Conservation (phyloP, 37 sponge, comb jelly and placozoan species). For the Aplysina aerophoba region DNA sequence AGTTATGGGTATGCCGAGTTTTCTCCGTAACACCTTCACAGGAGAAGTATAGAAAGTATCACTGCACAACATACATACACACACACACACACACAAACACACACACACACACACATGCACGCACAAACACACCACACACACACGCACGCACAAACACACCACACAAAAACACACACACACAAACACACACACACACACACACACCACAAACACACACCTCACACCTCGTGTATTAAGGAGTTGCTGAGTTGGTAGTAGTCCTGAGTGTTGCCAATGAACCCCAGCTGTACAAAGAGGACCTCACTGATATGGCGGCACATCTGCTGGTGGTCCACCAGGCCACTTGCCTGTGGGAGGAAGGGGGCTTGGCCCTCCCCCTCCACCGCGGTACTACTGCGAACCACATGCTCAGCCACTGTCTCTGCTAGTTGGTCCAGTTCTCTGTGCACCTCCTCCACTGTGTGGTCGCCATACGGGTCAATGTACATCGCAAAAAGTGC, state of each 20-base stretch:
- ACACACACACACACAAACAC: slow-evolving; percentile 18
- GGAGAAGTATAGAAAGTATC: neutral
- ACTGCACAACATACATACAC: neutral
- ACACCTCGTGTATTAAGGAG: slow-evolving; percentile 11
- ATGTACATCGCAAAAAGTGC: neutral
- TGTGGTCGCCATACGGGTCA: neutral
- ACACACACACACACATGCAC: slow-evolving; percentile 19
- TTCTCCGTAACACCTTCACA: slow-evolving; percentile 31
- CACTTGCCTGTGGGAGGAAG: neutral
- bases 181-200: too few species aligned
- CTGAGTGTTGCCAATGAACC: neutral
- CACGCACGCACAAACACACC: slow-evolving; percentile 33
- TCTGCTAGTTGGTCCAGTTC: slow-evolving; percentile 2
- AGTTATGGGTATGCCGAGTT: slow-evolving; percentile 10
- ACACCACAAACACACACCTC: neutral
- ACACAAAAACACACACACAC: too few species aligned
- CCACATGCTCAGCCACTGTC: slow-evolving; percentile 1
- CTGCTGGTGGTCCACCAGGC: neutral
- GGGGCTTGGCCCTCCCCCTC: neutral
- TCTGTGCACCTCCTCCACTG: neutral
- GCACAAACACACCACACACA: slow-evolving; percentile 35
- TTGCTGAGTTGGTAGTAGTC: slow-evolving; percentile 8
- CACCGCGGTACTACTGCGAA: neutral
- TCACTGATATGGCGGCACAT: neutral
- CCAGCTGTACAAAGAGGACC: neutral